These are phyloP conservation scores for Heliconius eleuchia DNA, from an alignment of 1,140 invertebrate genomes.

Conservation along the genomic window DNA sequence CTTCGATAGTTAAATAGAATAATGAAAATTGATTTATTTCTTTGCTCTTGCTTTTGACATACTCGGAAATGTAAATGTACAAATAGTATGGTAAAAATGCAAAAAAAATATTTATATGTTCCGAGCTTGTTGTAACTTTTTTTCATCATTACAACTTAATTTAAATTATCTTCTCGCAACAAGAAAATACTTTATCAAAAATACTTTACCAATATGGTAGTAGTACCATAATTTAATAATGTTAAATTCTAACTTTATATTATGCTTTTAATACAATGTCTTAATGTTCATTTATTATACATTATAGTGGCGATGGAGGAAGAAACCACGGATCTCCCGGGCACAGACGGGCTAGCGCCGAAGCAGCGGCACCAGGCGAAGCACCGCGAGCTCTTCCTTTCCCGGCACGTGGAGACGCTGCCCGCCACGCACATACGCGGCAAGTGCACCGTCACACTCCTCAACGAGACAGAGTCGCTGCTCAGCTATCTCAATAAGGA, in stretches of 20 bases:
- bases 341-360: constrained; percentile 82
- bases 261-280: not conserved
- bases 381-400: constrained; percentile 98
- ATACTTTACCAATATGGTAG: no score
- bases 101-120: no score
- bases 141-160: no score
- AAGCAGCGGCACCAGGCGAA: constrained; percentile 97
- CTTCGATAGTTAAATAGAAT: no score
- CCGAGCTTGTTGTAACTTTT: no score
- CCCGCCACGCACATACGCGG: constrained; percentile 99
- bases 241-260: not conserved
- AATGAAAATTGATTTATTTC: not conserved
- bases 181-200: no score
- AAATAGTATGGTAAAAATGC: not conserved
- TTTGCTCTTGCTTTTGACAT: not conserved
- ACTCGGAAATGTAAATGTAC: not conserved
- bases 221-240: no score
- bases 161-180: no score
- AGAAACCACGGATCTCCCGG: constrained; percentile 73
- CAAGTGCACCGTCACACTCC: constrained; percentile 98
- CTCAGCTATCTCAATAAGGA: constrained; percentile 98
- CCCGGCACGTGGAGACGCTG: constrained; percentile 98
- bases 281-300: not conserved
- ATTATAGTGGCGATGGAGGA: constrained; percentile 77
- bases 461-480: constrained; percentile 98